phyloP scores from a whole-genome alignment of 2,797 vertebrate genomes.

The Rhodeus uyekii region DNA sequence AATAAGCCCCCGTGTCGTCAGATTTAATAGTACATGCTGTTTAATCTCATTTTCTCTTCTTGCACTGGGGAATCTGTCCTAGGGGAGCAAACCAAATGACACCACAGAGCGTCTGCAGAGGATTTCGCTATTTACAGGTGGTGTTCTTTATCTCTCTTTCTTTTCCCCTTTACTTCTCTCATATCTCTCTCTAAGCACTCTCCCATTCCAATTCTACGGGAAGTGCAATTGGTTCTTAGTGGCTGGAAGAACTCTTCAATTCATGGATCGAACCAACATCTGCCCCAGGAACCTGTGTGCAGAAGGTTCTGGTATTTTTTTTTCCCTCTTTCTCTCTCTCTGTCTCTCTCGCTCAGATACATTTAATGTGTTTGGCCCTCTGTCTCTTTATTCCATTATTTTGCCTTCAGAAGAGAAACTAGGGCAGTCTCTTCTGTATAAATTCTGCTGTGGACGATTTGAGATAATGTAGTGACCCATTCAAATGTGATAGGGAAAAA shows the following conservation, averaged over 20 bases:
- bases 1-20: conserved; percentile 38
- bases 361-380: conserved; percentile 31
- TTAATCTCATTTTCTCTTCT: conserved; percentile 53
- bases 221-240: conserved; percentile 41
- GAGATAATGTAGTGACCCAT: conserved; percentile 33
- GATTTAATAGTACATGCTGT: conserved; percentile 56
- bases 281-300: conserved; percentile 23
- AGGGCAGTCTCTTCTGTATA: conserved; percentile 27
- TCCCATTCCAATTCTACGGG: conserved; percentile 34
- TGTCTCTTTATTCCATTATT: conserved; percentile 24
- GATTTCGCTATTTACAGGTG: conserved; percentile 51
- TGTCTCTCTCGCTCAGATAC: neutral
- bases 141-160: conserved; percentile 11
- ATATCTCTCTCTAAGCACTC: conserved; percentile 17
- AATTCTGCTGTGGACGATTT: conserved; percentile 13
- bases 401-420: conserved; percentile 8
- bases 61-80: conserved; percentile 42
- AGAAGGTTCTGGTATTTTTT: conserved; percentile 1
- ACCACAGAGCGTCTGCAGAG: conserved; percentile 33
- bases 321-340: neutral
- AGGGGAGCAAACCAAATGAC: conserved; percentile 53
- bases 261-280: neutral
- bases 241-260: conserved; percentile 41
- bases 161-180: neutral
- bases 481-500: neutral